Percentiles rank a stretch among this genome's conserved stretches.
Conservation (phyloP, 2,888 invertebrate species). For the Orchesella flavescens region DNA sequence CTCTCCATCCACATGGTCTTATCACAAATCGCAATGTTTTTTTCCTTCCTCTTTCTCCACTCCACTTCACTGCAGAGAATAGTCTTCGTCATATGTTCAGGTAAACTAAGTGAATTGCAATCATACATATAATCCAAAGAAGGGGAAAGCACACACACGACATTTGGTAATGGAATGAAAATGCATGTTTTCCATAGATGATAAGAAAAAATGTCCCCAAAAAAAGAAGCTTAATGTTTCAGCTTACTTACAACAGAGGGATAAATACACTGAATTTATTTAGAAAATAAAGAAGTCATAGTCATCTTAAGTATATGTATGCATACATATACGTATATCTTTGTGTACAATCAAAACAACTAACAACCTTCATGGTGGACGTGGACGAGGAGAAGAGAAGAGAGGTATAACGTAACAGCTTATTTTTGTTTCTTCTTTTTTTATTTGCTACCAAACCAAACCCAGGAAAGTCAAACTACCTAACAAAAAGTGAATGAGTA, state of each 20-base stretch:
- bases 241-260: no score
- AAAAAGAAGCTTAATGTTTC: neutral
- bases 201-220: slow-evolving; percentile 15
- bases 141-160: slow-evolving; percentile 31
- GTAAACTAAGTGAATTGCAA: slow-evolving; percentile 12
- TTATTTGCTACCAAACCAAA: no score
- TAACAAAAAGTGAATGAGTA: no score
- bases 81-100: neutral
- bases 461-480: no score
- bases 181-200: neutral
- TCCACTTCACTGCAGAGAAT: neutral
- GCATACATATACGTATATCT: no score
- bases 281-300: no score
- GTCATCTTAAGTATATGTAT: no score
- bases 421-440: neutral
- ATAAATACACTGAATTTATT: no score
- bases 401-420: neutral
- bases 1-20: neutral
- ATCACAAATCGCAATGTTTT: neutral
- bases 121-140: slow-evolving; percentile 6
- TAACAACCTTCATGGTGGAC: no score
- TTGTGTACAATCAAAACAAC: no score
- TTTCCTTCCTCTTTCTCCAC: neutral
- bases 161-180: slow-evolving; percentile 49
- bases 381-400: no score